Evolutionary conservation across 2,888 invertebrate species (phyloP), one percentile per base, ranked within the genome.

Genomic region (Noctua fimbriata): DNA sequence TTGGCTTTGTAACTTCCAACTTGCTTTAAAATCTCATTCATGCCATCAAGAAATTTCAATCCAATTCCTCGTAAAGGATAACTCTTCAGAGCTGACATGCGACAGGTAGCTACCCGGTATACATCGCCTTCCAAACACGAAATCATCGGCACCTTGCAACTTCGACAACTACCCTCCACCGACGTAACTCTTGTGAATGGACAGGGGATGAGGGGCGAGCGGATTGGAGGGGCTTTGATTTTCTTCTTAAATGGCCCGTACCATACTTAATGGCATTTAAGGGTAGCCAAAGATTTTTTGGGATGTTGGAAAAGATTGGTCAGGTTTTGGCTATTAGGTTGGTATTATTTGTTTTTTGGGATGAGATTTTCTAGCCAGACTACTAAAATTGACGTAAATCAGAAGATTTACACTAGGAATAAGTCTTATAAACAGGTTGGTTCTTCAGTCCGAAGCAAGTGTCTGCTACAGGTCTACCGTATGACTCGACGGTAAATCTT

Each of bases 81-180:
- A 52, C 24, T n/a, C 24, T 60, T 36, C 14, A 69, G 32, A 24
- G 32, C 58, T 65, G 36, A 78, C 70, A 83, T 82, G 60, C 36
- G 60, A 49, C 49, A 67, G 66, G 86, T 72, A 82, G 70, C 44
- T 10, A 55, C 41, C 47, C 60, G 49, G 76, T 73, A 83, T 78
- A 83, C 76, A 79, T 28, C 69, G 69, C 79, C 79, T 81, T 79
- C 77, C 79, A 78, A 52, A 77, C 52, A 82, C 73, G 60, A 80
- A 78, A 82, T 86, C 81, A 88, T 88, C 69, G 76, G 58, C 77
- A 81, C 74, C 79, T 85, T 71, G 49, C 71, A 58, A 86, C 67
- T 81, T 79, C 78, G 41, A 70, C 55, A 76, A 89, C 78, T 86
- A 84, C 72, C 66, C 79, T 24, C 65, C 65, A n/a, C 69, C 69